These are phyloP conservation scores for Pandemis cinnamomeana DNA, from an alignment of 2,888 invertebrate species.

Conservation along the genomic window DNA sequence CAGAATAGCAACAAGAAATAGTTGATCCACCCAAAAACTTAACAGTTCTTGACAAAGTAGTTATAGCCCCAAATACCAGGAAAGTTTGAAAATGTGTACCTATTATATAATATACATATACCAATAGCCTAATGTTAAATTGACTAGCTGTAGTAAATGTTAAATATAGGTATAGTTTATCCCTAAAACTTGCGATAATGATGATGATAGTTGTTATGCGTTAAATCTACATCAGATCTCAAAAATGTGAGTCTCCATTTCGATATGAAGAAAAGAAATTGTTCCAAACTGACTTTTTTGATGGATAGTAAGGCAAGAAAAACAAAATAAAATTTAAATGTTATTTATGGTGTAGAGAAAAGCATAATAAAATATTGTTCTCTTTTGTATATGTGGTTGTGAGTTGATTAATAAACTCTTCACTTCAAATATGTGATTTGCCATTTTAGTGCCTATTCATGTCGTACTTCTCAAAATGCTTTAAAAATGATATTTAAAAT, in stretches of 20 bases:
- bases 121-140: not conserved
- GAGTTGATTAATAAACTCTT: slow-evolving; percentile 66
- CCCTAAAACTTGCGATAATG: not conserved
- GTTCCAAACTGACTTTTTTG: slow-evolving; percentile 1
- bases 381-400: slow-evolving; percentile 75
- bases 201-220: not conserved
- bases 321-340: slow-evolving; percentile 23
- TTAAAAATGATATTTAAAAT: slow-evolving; percentile 49
- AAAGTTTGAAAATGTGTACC: not conserved
- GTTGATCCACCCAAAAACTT: too few relatives aligned
- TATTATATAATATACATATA: not conserved
- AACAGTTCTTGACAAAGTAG: slow-evolving; percentile 7
- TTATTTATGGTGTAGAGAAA: slow-evolving; percentile 29
- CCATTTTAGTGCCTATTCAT: slow-evolving; percentile 81
- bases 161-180: not conserved
- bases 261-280: slow-evolving; percentile 10
- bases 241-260: slow-evolving; percentile 24
- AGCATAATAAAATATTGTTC: slow-evolving; percentile 46
- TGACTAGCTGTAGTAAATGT: slow-evolving; percentile 8
- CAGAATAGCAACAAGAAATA: too few relatives aligned
- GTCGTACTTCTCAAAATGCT: slow-evolving; percentile 64
- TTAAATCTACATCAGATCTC: slow-evolving; percentile 24
- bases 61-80: slow-evolving; percentile 15
- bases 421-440: slow-evolving; percentile 73
- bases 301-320: slow-evolving; percentile 7